These are phyloP conservation scores for Xanthia togata DNA, from an alignment of 2,888 invertebrate species.

Conservation along the genomic window DNA sequence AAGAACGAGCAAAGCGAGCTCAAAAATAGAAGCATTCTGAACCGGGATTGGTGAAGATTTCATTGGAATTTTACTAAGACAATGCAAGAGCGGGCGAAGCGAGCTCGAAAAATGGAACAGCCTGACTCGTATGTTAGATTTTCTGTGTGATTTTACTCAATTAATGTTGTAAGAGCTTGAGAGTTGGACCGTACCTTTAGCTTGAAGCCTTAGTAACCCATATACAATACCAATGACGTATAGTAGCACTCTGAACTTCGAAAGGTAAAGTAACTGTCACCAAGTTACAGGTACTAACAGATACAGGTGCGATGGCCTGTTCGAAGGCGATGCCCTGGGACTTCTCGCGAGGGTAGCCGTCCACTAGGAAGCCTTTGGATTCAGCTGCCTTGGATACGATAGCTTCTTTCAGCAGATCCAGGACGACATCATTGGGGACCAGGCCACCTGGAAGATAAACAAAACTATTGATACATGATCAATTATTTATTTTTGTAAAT, in stretches of 20 bases:
- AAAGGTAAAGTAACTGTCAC: not conserved
- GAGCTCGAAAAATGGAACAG: not conserved
- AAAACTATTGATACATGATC: not conserved
- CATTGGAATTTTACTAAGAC: not conserved
- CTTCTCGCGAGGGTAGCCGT: slow-evolving; percentile 97
- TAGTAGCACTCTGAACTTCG: not conserved
- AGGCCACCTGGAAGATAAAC: slow-evolving; percentile 87
- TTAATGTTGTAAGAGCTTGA: too few species aligned
- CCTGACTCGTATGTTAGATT: not conserved
- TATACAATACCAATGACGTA: not conserved
- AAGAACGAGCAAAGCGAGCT: not conserved
- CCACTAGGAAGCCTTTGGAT: slow-evolving; percentile 97
- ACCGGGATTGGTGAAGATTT: not conserved
- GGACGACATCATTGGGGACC: slow-evolving; percentile 96
- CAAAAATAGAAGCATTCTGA: not conserved
- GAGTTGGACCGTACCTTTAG: too few species aligned
- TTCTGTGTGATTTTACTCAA: not conserved
- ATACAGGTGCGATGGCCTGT: slow-evolving; percentile 91
- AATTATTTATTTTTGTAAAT: not conserved
- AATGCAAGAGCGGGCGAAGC: not conserved
- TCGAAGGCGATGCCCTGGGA: slow-evolving; percentile 96
- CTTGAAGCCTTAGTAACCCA: too few species aligned
- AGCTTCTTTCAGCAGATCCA: slow-evolving; percentile 95
- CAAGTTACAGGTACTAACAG: slow-evolving; percentile 64
- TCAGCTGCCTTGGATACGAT: slow-evolving; percentile 91